phyloP scores from a whole-genome alignment of 2,113 vertebrate species.

The Poecile atricapillus region DNA sequence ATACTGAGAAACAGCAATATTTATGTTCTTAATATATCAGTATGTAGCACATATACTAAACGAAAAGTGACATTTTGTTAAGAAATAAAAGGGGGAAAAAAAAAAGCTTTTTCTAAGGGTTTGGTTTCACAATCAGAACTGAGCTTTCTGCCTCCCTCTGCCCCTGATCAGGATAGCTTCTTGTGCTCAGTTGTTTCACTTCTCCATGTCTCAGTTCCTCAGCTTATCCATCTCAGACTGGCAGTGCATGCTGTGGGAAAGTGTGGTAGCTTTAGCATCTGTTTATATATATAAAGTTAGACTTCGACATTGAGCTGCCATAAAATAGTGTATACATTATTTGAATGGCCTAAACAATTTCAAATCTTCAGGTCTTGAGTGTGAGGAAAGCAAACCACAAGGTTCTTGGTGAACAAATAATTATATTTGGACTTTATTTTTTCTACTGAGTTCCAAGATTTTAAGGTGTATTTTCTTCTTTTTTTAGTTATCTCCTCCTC shows the following conservation, averaged over 20 bases:
- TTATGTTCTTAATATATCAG: neutral
- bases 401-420: neutral
- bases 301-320: neutral
- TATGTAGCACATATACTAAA: neutral
- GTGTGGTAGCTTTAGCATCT: neutral
- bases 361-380: neutral
- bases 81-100: accelerated
- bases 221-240: neutral
- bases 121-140: neutral
- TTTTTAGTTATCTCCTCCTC: neutral
- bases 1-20: neutral
- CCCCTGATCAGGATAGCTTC: neutral
- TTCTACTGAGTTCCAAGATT: neutral
- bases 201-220: neutral
- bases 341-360: neutral
- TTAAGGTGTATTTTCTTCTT: neutral
- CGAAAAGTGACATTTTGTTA: neutral
- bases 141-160: neutral
- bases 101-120: neutral
- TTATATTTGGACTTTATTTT: neutral
- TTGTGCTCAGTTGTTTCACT: neutral
- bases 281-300: neutral
- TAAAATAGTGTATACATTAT: neutral
- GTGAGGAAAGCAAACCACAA: neutral
- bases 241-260: neutral